These are phyloP conservation scores for Rhinoptilus africanus DNA, from an alignment of 2,113 vertebrate species.

Conservation along the genomic window DNA sequence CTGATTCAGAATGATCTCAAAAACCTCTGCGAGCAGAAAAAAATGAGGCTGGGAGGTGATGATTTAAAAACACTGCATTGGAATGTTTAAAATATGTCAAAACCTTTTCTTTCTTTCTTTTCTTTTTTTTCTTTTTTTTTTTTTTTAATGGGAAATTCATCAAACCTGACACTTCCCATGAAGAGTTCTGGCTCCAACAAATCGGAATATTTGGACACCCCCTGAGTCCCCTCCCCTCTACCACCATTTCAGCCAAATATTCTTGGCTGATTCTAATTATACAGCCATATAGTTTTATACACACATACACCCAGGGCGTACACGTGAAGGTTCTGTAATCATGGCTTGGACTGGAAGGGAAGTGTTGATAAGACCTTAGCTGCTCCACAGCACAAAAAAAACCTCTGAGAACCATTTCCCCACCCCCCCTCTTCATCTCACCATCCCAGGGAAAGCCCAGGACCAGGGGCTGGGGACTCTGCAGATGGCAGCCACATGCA, in stretches of 20 bases:
- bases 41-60: constrained; percentile 5
- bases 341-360: background rate
- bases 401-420: background rate
- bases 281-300: constrained; percentile 47
- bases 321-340: background rate
- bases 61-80: background rate
- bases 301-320: background rate
- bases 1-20: constrained; percentile 16
- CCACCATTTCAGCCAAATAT: constrained; percentile 47
- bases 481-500: constrained; percentile 34
- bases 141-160: constrained; percentile 47
- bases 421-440: background rate
- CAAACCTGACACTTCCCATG: constrained; percentile 40
- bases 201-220: background rate
- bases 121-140: background rate
- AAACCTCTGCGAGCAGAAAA: background rate
- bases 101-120: background rate
- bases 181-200: constrained; percentile 27
- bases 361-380: constrained; percentile 38
- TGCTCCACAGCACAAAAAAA: background rate
- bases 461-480: background rate
- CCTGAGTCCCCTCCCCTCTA: background rate
- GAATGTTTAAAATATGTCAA: constrained; percentile 57
- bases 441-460: background rate
- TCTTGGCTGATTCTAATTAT: constrained; percentile 57